Evolutionary conservation across 2,888 invertebrate species (phyloP).

Genomic region (Drosophila lutescens): DNA sequence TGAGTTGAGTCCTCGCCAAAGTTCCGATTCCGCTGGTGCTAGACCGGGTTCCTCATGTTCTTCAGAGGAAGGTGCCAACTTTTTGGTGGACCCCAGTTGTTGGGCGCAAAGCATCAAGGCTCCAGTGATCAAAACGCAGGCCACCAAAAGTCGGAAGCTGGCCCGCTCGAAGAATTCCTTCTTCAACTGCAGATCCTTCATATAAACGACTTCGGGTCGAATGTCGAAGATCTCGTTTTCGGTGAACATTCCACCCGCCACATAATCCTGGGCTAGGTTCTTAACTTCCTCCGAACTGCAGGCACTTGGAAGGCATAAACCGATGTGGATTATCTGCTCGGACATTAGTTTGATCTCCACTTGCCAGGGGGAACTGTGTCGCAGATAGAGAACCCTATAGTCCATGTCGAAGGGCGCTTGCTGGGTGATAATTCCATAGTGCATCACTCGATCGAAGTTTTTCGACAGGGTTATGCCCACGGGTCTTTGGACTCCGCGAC

Average conservation of each 20-base stretch:
- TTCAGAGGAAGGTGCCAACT: neutral
- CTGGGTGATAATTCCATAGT: conserved; percentile 81
- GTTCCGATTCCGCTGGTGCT: conserved; percentile 64
- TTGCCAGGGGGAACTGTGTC: conserved; percentile 84
- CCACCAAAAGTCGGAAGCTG: conserved; percentile 80
- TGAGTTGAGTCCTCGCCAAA: conserved; percentile 60
- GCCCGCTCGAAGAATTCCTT: conserved; percentile 79
- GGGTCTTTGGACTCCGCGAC: conserved; percentile 84
- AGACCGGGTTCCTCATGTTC: conserved; percentile 34
- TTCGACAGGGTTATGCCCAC: conserved; percentile 82
- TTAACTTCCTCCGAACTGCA: conserved; percentile 84
- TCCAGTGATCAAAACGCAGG: conserved; percentile 67
- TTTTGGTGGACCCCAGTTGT: conserved; percentile 49
- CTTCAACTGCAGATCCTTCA: conserved; percentile 82
- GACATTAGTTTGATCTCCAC: conserved; percentile 84
- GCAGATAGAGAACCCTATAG: conserved; percentile 83
- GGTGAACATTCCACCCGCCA: conserved; percentile 77
- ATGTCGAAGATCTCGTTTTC: conserved; percentile 83
- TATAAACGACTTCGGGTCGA: conserved; percentile 81
- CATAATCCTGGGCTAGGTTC: conserved; percentile 80
- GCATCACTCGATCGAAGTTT: conserved; percentile 83
- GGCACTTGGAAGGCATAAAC: conserved; percentile 85
- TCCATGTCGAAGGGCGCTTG: conserved; percentile 84
- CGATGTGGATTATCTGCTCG: conserved; percentile 85
- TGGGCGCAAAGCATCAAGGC: conserved; percentile 74